phyloP scores from a whole-genome alignment of 2,797 vertebrate species.

The Pyrrhura leucotis region DNA sequence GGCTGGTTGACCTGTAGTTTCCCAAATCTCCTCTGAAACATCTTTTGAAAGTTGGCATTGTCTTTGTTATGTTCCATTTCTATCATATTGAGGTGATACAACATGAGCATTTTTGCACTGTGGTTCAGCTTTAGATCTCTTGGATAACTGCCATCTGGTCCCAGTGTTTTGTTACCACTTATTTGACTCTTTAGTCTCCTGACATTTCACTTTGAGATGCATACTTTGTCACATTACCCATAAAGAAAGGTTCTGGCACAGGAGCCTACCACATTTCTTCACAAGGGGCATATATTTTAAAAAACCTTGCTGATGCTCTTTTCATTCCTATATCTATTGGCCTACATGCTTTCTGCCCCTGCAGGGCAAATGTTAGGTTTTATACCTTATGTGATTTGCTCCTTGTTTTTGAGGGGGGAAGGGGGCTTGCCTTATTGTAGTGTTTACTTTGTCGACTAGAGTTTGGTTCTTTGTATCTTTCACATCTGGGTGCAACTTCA shows the following conservation, averaged over 20 bases:
- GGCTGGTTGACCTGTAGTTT: background rate
- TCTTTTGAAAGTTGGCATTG: background rate
- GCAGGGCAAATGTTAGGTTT: background rate
- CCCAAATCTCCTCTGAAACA: background rate
- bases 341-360: background rate
- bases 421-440: background rate
- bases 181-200: background rate
- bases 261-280: background rate
- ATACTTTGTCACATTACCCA: background rate
- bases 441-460: background rate
- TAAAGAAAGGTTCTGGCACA: background rate
- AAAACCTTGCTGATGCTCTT: background rate
- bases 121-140: background rate
- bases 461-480: background rate
- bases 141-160: background rate
- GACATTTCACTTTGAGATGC: background rate
- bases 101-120: background rate
- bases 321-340: background rate
- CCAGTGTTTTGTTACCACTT: background rate
- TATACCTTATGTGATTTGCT: background rate
- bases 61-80: background rate
- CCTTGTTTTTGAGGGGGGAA: fast-evolving
- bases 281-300: background rate
- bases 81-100: background rate
- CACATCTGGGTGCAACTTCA: background rate